A percentile compares a stretch with the other conserved stretches of the same genome.
phyloP scores from a whole-genome alignment of 2,888 invertebrate genomes.

The Bruchidius siliquastri region DNA sequence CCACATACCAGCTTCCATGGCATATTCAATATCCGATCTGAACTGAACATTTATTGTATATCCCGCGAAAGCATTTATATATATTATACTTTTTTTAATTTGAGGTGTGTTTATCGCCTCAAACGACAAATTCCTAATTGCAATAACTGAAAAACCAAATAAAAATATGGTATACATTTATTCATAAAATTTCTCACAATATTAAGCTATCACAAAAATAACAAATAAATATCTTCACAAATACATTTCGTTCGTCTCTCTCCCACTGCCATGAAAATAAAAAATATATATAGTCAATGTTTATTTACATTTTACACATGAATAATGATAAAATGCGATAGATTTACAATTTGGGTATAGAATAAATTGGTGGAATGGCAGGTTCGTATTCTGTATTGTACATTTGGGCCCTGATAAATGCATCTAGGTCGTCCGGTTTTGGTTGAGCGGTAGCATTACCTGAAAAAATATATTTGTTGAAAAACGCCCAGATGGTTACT shows the following conservation, averaged over 20 bases:
- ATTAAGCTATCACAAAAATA: not conserved
- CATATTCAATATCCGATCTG: too few species aligned
- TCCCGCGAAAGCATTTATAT: too few species aligned
- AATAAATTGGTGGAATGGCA: conserved; percentile 64
- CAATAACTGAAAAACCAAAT: too few species aligned
- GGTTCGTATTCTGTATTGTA: conserved; percentile 68
- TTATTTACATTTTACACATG: conserved; percentile 1
- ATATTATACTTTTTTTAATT: too few species aligned
- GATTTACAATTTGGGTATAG: conserved; percentile 48
- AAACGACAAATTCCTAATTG: too few species aligned
- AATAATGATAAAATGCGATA: not conserved
- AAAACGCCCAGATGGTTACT: not conserved
- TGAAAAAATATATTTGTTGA: conserved; percentile 40
- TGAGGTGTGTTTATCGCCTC: too few species aligned
- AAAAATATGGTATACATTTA: not conserved
- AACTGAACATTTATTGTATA: too few species aligned
- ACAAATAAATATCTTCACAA: not conserved
- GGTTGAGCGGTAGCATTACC: conserved; percentile 75
- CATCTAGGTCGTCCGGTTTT: conserved; percentile 66
- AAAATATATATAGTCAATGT: not conserved
- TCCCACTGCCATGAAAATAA: not conserved
- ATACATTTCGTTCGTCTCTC: not conserved
- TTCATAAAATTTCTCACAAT: not conserved
- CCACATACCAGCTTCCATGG: too few species aligned
- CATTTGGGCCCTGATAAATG: conserved; percentile 75